phyloP scores from a whole-genome alignment of 2,113 vertebrate genomes.

The Tychaedon coryphoeus region DNA sequence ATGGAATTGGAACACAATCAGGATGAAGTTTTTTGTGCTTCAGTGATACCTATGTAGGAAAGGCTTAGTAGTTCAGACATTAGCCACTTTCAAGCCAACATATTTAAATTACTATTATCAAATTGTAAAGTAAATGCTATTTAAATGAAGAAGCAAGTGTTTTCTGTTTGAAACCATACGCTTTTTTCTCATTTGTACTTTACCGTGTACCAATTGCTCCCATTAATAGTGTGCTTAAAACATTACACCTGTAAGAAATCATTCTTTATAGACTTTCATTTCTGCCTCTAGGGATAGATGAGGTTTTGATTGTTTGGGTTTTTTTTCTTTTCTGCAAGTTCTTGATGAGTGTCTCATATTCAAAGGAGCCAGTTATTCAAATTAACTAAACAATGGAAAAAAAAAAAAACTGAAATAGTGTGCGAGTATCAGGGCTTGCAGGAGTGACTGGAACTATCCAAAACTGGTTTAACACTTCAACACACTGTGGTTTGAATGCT shows the following conservation, averaged over 20 bases:
- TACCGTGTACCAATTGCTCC: rapidly evolving
- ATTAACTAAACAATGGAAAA: not conserved
- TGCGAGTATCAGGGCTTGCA: not conserved
- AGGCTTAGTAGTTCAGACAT: not conserved
- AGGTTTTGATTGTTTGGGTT: not conserved
- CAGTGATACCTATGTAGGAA: not conserved
- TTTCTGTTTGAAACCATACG: not conserved
- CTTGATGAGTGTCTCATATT: not conserved
- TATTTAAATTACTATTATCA: not conserved
- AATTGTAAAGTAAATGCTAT: not conserved
- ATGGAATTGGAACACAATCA: not conserved
- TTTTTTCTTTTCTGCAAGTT: not conserved
- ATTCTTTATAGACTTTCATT: not conserved
- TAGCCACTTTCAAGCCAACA: not conserved
- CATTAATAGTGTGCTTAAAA: not conserved
- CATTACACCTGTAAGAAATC: not conserved
- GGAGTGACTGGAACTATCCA: not conserved
- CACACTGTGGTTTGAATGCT: not conserved
- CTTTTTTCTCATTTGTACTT: not conserved
- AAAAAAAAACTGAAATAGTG: not conserved
- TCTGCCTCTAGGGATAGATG: not conserved
- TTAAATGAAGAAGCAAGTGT: not conserved
- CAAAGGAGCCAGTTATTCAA: not conserved
- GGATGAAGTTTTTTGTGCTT: not conserved
- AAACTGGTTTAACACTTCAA: not conserved